Percentiles rank a stretch among this genome's conserved stretches.
Evolutionary conservation across 2,888 invertebrate genomes (phyloP).

Genomic region (Dolomedes plantarius): DNA sequence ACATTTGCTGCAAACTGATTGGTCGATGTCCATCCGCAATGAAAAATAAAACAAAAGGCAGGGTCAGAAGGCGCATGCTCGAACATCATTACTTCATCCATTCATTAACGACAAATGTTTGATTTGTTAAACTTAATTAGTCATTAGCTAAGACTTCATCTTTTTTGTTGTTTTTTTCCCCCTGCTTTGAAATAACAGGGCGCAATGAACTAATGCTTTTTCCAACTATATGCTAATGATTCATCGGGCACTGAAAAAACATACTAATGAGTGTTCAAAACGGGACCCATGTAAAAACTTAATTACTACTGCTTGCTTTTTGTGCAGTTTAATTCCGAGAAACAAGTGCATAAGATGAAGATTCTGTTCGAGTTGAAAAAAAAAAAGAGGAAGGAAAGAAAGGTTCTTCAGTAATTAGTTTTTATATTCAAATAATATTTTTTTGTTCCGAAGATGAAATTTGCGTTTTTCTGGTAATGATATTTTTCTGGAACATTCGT

Average conservation of each 20-base stretch:
- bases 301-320: slow-evolving; percentile 59
- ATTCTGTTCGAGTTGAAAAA: neutral
- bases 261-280: slow-evolving; percentile 50
- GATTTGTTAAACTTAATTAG: slow-evolving; percentile 64
- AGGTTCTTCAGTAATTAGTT: slow-evolving; percentile 60
- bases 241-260: slow-evolving; percentile 7
- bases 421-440: slow-evolving; percentile 55
- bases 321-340: slow-evolving; percentile 48
- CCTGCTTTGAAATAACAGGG: slow-evolving; percentile 25
- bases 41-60: neutral
- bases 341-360: neutral
- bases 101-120: slow-evolving; percentile 63
- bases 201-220: slow-evolving; percentile 48
- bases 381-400: neutral
- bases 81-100: slow-evolving; percentile 28
- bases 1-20: neutral
- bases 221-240: slow-evolving; percentile 58
- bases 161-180: slow-evolving; percentile 16
- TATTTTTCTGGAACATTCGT: slow-evolving; percentile 37
- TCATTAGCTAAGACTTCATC: slow-evolving; percentile 48
- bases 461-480: slow-evolving; percentile 65
- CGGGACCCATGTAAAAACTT: slow-evolving; percentile 60
- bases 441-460: slow-evolving; percentile 49
- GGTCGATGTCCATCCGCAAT: neutral
- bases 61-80: neutral